phyloP scores from a whole-genome alignment of 2,113 vertebrate species.

The Furnarius figulus region DNA sequence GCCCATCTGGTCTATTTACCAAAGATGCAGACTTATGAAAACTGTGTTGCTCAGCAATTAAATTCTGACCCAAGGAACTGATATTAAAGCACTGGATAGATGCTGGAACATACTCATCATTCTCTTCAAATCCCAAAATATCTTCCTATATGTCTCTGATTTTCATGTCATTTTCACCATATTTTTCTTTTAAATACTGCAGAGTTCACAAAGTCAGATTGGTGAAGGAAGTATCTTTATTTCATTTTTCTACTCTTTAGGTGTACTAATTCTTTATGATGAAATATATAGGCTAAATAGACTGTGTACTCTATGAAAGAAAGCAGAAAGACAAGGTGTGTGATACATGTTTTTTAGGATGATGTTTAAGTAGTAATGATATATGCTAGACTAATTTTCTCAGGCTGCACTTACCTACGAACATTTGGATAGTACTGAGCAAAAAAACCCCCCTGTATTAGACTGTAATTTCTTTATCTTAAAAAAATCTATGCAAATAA shows the following conservation, averaged over 20 bases:
- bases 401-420: background rate
- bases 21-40: slow-evolving; percentile 59
- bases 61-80: slow-evolving; percentile 34
- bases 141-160: background rate
- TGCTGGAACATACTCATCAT: background rate
- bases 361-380: background rate
- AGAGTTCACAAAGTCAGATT: background rate
- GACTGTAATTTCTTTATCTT: background rate
- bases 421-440: background rate
- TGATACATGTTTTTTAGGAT: background rate
- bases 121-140: background rate
- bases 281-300: background rate
- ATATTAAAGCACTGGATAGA: background rate
- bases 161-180: background rate
- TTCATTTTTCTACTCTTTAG: background rate
- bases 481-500: background rate
- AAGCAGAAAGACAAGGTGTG: background rate
- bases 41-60: slow-evolving; percentile 12
- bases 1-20: slow-evolving; percentile 63
- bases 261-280: background rate
- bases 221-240: background rate
- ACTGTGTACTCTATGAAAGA: background rate
- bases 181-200: background rate
- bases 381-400: background rate
- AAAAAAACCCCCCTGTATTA: background rate